Evolutionary conservation across 2,113 vertebrate species (phyloP).

Genomic region (Chaetodon auriga): DNA sequence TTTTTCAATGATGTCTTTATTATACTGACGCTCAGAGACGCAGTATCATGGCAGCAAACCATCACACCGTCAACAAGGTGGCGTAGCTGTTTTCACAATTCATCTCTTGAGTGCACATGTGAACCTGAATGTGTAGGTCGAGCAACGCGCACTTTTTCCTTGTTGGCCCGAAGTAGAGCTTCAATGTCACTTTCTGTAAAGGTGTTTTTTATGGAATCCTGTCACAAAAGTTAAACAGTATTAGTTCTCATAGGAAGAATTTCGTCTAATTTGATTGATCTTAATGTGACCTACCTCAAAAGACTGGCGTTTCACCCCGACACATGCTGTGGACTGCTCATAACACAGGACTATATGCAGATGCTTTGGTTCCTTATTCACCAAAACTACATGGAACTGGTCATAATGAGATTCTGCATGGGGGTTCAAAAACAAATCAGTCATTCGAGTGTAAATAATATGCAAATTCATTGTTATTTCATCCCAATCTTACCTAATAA

Average conservation of each 20-base stretch:
- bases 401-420: conserved; percentile 62
- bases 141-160: conserved; percentile 59
- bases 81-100: conserved; percentile 56
- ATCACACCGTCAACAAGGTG: not conserved
- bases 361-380: conserved; percentile 50
- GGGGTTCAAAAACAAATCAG: not conserved
- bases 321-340: conserved; percentile 72
- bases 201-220: conserved; percentile 49
- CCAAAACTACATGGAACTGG: conserved; percentile 54
- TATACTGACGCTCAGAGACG: conserved; percentile 11
- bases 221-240: conserved; percentile 24
- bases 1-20: conserved; percentile 22
- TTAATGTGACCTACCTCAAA: conserved; percentile 59
- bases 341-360: conserved; percentile 71
- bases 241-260: not conserved
- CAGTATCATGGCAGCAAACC: not conserved
- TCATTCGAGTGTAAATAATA: not conserved
- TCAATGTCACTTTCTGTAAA: conserved; percentile 65
- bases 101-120: conserved; percentile 39
- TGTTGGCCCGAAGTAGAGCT: conserved; percentile 59
- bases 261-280: not conserved
- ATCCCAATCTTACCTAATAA: conserved; percentile 66
- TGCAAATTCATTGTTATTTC: not conserved
- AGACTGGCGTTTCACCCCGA: conserved; percentile 69
- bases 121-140: conserved; percentile 45